Percentiles rank a stretch among this genome's conserved stretches.
Conservation (phyloP, 2,113 vertebrate species). For the Cercopithecus mona region DNA sequence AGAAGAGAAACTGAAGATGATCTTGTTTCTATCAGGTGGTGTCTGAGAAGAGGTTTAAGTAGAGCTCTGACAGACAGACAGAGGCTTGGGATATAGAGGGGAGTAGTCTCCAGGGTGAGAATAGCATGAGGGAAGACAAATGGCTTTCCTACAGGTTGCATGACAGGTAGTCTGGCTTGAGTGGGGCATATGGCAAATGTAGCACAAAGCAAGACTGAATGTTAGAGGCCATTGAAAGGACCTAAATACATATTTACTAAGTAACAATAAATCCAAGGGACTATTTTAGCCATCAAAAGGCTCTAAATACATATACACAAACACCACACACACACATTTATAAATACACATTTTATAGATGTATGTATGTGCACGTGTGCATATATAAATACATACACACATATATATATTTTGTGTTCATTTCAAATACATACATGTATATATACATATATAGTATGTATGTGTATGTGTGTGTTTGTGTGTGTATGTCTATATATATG, state of each 20-base stretch:
- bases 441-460: too few species aligned
- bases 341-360: neutral
- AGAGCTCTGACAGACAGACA: neutral
- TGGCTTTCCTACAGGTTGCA: too few species aligned
- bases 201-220: neutral
- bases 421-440: neutral
- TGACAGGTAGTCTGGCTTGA: neutral
- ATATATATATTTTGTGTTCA: too few species aligned
- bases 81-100: too few species aligned
- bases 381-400: neutral
- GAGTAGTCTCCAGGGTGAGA: neutral
- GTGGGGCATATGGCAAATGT: neutral
- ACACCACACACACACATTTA: too few species aligned
- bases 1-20: neutral
- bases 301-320: too few species aligned
- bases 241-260: too few species aligned
- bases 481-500: too few species aligned
- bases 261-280: too few species aligned
- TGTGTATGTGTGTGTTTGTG: too few species aligned
- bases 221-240: neutral
- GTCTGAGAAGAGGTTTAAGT: neutral
- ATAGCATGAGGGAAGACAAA: rapidly evolving
- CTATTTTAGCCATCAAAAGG: too few species aligned
- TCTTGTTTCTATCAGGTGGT: neutral
- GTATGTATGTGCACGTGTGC: neutral